Conservation (phyloP, 2,888 invertebrate species). For the Sarcophaga carnaria region DNA sequence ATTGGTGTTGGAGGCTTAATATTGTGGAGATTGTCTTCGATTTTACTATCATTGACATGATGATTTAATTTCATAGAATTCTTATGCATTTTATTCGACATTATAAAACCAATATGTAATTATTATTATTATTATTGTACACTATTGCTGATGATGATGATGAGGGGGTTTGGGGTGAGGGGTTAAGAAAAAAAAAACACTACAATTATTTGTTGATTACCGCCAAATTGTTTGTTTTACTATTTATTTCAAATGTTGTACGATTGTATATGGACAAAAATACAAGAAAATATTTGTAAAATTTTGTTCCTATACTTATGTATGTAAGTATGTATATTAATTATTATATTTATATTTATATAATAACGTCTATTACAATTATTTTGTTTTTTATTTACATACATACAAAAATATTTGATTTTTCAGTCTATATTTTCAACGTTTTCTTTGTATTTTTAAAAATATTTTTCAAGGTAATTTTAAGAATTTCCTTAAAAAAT, state of each 20-base stretch:
- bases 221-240: neutral
- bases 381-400: neutral
- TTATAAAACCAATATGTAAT: neutral
- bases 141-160: too few species aligned
- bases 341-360: too few species aligned
- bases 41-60: conserved; percentile 31
- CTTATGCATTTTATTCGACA: conserved; percentile 57
- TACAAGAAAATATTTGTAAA: conserved; percentile 33
- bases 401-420: too few species aligned
- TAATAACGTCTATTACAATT: neutral
- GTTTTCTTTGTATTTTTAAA: conserved; percentile 48
- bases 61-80: conserved; percentile 42
- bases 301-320: conserved; percentile 24
- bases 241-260: neutral
- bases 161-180: too few species aligned
- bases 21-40: too few species aligned
- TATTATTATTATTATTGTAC: too few species aligned
- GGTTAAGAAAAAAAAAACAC: neutral
- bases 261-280: neutral
- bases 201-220: neutral
- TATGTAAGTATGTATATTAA: neutral
- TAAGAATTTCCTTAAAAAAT: conserved; percentile 36
- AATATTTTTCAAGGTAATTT: conserved; percentile 57
- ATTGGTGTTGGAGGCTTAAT: neutral
- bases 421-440: conserved; percentile 39